Evolutionary conservation across 2,797 vertebrate genomes (phyloP), one percentile per base, ranked within the genome.

Genomic region (Helostoma temminkii): DNA sequence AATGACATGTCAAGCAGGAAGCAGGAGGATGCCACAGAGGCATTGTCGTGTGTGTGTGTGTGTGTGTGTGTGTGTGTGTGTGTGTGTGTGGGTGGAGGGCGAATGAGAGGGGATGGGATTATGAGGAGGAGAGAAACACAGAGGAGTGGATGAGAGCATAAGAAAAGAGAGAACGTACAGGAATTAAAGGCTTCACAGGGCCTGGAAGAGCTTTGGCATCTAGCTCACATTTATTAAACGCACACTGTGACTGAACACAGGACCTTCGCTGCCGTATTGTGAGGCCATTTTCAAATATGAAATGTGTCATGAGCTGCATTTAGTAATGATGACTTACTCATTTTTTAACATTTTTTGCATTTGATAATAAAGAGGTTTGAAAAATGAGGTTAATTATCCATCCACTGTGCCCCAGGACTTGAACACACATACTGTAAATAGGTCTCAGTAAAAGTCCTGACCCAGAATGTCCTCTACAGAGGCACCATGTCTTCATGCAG

Each of bases 1-100:
- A 81, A 58, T 47, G 62, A 71, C 66, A 84, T 52, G 78, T 73
- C 65, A 75, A 73, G 74, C 49, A n/a, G 48, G 63, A 60, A 73
- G 82, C 52, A 10, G 5, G 47, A 60, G 73, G 69, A 66, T 25
- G 69, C 58, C 71, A 61, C 52, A 18, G 72, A 79, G 65, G 73
- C 2, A 11, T 5, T 73, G 80, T 68, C 25, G 6, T 72, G 39
- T 78, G 53, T 69, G 86, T 79, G 80, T 42, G 41, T 37, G 9
- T 37, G 36, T 41, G 39, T 76, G 49, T 71, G 85, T 78, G 78
- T 57, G 86, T 0, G 50, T 14, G 60, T 41, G 7, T 74, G 43
- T 76, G 50, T 69, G 82, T 76, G 53, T 69, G 84, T 79, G 78
- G 55, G 86, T 0, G 50, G 55, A 64, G 28, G 75, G 18, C 47